phyloP scores from a whole-genome alignment of 2,113 vertebrate species.

The Meles meles region DNA sequence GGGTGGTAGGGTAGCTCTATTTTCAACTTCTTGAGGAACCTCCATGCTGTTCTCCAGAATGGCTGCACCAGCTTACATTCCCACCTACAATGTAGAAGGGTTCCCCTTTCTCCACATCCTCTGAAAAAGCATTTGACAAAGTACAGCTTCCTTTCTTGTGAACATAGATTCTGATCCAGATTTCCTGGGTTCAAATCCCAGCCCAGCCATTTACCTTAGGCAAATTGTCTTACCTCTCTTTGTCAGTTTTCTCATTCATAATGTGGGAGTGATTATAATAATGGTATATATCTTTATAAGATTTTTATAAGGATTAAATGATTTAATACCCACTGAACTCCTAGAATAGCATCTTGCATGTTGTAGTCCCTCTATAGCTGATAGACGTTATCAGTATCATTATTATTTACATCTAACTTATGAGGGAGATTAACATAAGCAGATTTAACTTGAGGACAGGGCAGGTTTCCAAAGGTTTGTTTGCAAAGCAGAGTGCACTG shows the following conservation, averaged over 20 bases:
- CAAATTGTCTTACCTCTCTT: neutral
- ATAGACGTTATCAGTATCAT: neutral
- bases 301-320: neutral
- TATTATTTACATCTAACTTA: neutral
- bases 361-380: neutral
- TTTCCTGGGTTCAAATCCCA: neutral
- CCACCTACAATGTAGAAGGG: too few species aligned
- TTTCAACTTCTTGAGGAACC: too few species aligned
- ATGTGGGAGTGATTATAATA: neutral
- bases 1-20: too few species aligned
- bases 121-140: too few species aligned
- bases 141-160: neutral
- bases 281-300: neutral
- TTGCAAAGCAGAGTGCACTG: neutral
- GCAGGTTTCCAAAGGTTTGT: neutral
- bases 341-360: neutral
- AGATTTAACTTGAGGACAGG: neutral
- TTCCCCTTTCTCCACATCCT: too few species aligned
- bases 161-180: neutral
- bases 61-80: too few species aligned
- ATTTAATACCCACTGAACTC: constrained; percentile 3
- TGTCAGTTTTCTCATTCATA: neutral
- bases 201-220: neutral
- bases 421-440: neutral
- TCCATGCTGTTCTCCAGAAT: too few species aligned